Evolutionary conservation across 92 coral and sea anemone genomes (phyloP).

Genomic region (Hydrozoanthus gracilis): DNA sequence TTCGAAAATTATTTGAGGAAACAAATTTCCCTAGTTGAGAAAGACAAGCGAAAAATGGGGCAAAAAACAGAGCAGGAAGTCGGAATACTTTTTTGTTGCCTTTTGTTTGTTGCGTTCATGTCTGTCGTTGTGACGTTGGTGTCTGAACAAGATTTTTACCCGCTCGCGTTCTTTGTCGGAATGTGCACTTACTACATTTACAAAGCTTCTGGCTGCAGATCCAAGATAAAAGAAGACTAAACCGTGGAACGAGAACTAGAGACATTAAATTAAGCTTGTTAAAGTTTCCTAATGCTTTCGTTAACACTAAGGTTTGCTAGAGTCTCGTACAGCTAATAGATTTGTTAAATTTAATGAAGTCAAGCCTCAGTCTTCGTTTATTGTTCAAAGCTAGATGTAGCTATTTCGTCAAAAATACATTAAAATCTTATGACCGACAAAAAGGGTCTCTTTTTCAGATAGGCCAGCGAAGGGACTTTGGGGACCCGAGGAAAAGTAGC

Average conservation of each 20-base stretch:
- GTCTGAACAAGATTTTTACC: constrained; percentile 1
- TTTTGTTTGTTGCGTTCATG: constrained; percentile 24
- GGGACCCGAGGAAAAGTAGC: too few relatives aligned
- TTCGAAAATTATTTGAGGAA: too few relatives aligned
- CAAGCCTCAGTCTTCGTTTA: too few relatives aligned
- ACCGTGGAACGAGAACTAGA: background rate
- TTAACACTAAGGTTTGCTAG: too few relatives aligned
- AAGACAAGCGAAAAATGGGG: too few relatives aligned
- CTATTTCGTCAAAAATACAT: too few relatives aligned
- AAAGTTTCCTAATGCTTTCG: background rate
- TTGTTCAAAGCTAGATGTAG: too few relatives aligned
- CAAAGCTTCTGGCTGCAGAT: background rate
- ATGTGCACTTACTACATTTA: constrained; percentile 18
- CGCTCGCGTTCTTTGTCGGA: background rate
- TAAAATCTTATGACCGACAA: too few relatives aligned
- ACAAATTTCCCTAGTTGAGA: background rate
- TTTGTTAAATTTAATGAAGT: too few relatives aligned
- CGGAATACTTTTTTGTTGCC: constrained; percentile 16
- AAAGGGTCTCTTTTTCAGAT: too few relatives aligned
- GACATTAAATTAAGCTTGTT: background rate
- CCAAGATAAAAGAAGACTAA: background rate
- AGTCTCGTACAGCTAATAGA: too few relatives aligned
- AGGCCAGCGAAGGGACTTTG: too few relatives aligned
- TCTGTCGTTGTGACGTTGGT: constrained; percentile 12
- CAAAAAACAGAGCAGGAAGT: constrained; percentile 1